These are phyloP conservation scores for Oreortyx pictus DNA, from an alignment of 2,797 vertebrate genomes.

Conservation along the genomic window DNA sequence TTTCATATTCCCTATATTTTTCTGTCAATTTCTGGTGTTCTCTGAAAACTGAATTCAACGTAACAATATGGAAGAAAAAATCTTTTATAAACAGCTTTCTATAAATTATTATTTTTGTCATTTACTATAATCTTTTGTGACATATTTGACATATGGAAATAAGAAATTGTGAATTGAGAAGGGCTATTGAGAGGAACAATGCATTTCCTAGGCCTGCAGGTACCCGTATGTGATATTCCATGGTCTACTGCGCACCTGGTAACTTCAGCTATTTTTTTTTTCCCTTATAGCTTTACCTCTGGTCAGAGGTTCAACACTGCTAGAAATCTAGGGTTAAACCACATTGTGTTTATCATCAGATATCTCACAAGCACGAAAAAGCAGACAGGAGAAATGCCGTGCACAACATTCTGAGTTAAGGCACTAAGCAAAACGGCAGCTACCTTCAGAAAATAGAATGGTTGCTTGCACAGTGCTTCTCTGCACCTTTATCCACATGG, in stretches of 20 bases:
- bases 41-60: slow-evolving; percentile 10
- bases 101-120: neutral
- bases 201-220: neutral
- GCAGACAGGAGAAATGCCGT: neutral
- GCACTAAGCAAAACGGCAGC: neutral
- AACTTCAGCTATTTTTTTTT: neutral
- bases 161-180: neutral
- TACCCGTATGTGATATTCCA: neutral
- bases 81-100: slow-evolving; percentile 6
- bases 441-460: slow-evolving; percentile 18
- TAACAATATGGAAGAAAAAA: neutral
- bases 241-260: neutral
- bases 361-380: neutral
- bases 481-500: neutral
- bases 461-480: neutral
- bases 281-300: neutral
- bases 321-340: neutral
- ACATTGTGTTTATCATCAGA: neutral
- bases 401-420: neutral
- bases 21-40: neutral
- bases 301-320: neutral
- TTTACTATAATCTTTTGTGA: neutral
- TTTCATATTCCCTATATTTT: slow-evolving; percentile 15
- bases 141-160: neutral
- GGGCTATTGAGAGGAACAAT: neutral